Base-by-base conservation (phyloP, 1,140 invertebrate species). In the Centruroides sculpturatus region DNA sequence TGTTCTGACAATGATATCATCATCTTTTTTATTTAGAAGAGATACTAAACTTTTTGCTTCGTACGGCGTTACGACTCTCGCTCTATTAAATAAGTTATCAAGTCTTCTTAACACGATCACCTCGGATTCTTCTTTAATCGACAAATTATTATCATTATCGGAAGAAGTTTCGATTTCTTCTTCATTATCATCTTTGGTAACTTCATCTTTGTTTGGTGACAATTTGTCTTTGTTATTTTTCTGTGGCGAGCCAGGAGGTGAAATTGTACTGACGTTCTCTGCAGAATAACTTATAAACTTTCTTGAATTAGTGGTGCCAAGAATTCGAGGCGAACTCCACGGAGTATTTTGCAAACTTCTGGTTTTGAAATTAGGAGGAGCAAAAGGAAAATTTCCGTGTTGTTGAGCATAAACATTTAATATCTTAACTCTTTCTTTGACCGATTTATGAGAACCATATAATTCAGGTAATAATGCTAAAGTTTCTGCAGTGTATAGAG, bases 41-140 rank as follows among this genome's bases (percentile, higher is more conserved):
- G 73, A 72, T 12, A 79, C 76, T 34, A 82, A 67, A 63, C 76
- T 75, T 68, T 79, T 77, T 0, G 79, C 77, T 70, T 80, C 78
- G 64, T 75, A 74, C 6, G 70, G 61, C 47, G 74, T 74, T 63
- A 79, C 71, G 8, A 75, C 71, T 61, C 75, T 75, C 59, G 66
- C 63, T 34, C 54, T 51, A 51, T 63, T 65, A 41, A 66, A 66
- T 10, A 76, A 60, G 56, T 73, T 73, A 35, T 72, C 71, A 34
- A 72, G 68, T 46, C 69, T 66, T 51, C 74, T 73, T 41, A 68
- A 58, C 23, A 73, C 63, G 7, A 73, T 64, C 64, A 69, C 67
- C 12, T 72, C 71, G 50, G 71, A 68, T 59, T 74, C 72, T 54
- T 67, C 63, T 41, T 63, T 55, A 35, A 69, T 60, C 1, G 57